phyloP scores from a whole-genome alignment of 2,888 invertebrate genomes.

The Agyllia agylla region DNA sequence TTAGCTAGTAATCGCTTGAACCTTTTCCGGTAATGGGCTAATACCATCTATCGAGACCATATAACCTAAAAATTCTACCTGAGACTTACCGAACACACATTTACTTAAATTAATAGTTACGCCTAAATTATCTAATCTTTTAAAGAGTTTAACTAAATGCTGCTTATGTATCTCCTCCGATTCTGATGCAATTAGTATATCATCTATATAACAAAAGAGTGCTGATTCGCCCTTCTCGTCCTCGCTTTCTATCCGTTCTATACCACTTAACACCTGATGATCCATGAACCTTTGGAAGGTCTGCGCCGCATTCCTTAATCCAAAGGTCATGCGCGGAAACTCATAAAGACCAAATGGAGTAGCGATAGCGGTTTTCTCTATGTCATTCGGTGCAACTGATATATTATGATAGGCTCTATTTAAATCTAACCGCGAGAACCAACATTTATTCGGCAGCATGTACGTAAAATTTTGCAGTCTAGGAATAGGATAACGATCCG shows the following conservation, averaged over 20 bases:
- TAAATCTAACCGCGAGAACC: too few relatives aligned
- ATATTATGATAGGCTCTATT: too few relatives aligned
- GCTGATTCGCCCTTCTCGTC: not conserved
- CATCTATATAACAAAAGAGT: not conserved
- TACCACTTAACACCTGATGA: not conserved
- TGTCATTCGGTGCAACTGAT: too few relatives aligned
- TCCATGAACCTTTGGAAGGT: constrained; percentile 11
- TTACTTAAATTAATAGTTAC: not conserved
- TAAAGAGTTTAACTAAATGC: constrained; percentile 55
- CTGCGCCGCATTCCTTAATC: constrained; percentile 61
- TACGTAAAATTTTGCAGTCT: too few relatives aligned
- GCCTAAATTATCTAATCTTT: constrained; percentile 29
- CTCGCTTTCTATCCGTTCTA: not conserved
- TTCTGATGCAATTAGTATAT: constrained; percentile 15
- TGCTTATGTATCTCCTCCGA: constrained; percentile 41
- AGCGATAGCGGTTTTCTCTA: too few relatives aligned
- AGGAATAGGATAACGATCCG: too few relatives aligned
- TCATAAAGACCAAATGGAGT: too few relatives aligned
- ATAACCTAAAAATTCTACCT: not conserved
- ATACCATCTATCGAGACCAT: not conserved
- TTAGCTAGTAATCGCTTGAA: too few relatives aligned
- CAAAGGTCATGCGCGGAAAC: constrained; percentile 50
- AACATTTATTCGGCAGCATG: too few relatives aligned
- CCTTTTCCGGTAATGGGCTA: too few relatives aligned
- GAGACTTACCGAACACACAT: not conserved